A percentile compares a stretch with the other conserved stretches of the same genome.
Evolutionary conservation across 2,113 vertebrate genomes (phyloP).

Genomic region (Halcyon malimbica): DNA sequence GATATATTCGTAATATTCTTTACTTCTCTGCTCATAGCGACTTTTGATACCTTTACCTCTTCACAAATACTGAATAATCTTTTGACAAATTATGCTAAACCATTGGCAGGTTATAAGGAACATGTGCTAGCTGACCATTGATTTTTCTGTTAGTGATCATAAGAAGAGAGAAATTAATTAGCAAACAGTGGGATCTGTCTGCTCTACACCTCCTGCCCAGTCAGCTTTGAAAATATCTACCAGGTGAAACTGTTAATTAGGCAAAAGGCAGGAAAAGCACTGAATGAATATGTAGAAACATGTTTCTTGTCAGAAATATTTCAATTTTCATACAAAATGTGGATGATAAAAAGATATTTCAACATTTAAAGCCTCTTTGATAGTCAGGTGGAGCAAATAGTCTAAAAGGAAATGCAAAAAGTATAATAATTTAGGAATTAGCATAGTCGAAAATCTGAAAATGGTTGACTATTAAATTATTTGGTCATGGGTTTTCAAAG

Average conservation of each 20-base stretch:
- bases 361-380: background rate
- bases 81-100: conserved; percentile 21
- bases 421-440: background rate
- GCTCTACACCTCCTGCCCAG: background rate
- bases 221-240: conserved; percentile 36
- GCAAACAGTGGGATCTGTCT: conserved; percentile 23
- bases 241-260: conserved; percentile 37
- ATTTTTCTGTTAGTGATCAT: conserved; percentile 23
- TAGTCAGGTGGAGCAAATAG: background rate
- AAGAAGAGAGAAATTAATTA: conserved; percentile 48
- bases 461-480: background rate
- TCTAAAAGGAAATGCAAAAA: background rate
- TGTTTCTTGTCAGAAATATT: conserved; percentile 20
- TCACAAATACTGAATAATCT: background rate
- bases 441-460: background rate
- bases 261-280: background rate
- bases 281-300: background rate
- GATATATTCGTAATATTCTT: background rate
- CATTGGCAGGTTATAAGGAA: background rate
- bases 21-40: background rate
- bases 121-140: background rate
- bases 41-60: background rate
- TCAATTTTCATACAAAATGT: background rate
- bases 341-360: background rate
- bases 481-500: background rate